Conservation (phyloP, 2,113 vertebrate genomes). For the Helogale parvula region DNA sequence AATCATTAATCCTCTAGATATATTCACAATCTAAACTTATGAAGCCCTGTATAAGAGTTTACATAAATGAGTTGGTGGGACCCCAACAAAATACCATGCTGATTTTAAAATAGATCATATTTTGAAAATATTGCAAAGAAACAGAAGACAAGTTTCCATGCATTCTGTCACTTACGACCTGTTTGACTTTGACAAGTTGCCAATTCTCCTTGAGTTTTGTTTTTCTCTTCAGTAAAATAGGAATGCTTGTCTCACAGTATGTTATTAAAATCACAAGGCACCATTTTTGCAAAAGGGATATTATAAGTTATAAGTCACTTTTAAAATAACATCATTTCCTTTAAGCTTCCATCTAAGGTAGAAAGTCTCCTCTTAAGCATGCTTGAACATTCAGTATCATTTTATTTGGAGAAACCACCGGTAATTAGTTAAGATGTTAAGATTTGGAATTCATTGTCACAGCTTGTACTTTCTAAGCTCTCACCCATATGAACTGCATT, state of each 20-base stretch:
- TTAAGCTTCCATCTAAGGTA: conserved; percentile 46
- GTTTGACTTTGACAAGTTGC: neutral
- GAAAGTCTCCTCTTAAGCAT: conserved; percentile 69
- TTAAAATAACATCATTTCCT: conserved; percentile 36
- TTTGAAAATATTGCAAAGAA: neutral
- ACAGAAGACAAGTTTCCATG: neutral
- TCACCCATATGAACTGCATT: conserved; percentile 63
- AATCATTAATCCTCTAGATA: neutral
- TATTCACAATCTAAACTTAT: neutral
- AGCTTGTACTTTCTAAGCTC: conserved; percentile 77
- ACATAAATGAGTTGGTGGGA: neutral
- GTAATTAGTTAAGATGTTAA: conserved; percentile 80
- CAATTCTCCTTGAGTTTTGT: neutral
- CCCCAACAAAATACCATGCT: neutral
- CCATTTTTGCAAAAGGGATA: neutral
- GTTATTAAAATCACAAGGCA: neutral
- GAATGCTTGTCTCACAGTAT: neutral
- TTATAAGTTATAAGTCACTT: conserved; percentile 1
- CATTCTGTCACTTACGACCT: neutral
- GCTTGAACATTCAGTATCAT: conserved; percentile 63
- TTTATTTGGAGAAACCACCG: conserved; percentile 67
- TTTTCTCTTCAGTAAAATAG: conserved; percentile 5
- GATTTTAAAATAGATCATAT: neutral
- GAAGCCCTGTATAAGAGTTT: neutral
- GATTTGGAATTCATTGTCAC: conserved; percentile 81